A percentile compares a stretch with the other conserved stretches of the same genome.
These are phyloP conservation scores for Sialis fuliginosa DNA, from an alignment of 2,888 invertebrate species.

Conservation along the genomic window DNA sequence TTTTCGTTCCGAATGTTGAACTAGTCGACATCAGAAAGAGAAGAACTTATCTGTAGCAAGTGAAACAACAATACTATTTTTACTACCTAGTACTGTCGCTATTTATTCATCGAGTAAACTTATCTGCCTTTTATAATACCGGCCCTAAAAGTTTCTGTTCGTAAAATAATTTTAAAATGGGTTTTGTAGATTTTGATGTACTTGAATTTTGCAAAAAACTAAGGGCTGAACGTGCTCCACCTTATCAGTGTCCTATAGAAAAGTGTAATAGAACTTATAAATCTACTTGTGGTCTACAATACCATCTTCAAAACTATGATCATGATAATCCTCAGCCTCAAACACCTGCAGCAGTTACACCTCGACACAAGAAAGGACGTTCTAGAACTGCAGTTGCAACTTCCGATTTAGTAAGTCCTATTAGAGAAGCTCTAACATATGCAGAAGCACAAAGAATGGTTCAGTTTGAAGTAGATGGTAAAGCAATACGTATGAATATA, in stretches of 20 bases:
- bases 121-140: too few species aligned
- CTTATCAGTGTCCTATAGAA: constrained; percentile 71
- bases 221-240: constrained; percentile 60
- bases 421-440: constrained; percentile 57
- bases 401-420: constrained; percentile 30
- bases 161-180: constrained; percentile 31
- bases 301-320: constrained; percentile 70
- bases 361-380: constrained; percentile 41
- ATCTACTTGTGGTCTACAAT: constrained; percentile 70
- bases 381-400: constrained; percentile 20
- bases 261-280: constrained; percentile 76
- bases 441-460: constrained; percentile 74
- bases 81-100: too few species aligned
- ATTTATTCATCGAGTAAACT: too few species aligned
- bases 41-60: too few species aligned
- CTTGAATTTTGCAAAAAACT: constrained; percentile 71
- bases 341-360: constrained; percentile 37
- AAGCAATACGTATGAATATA: constrained; percentile 28
- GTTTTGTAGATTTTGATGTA: constrained; percentile 73
- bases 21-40: too few species aligned
- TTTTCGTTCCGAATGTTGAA: too few species aligned
- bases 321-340: constrained; percentile 58
- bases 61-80: too few species aligned
- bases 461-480: constrained; percentile 70
- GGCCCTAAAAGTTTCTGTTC: too few species aligned